Percentiles rank a stretch among this genome's conserved stretches.
phyloP scores from a whole-genome alignment of 2,888 invertebrate species.

The Mylabris sibirica region DNA sequence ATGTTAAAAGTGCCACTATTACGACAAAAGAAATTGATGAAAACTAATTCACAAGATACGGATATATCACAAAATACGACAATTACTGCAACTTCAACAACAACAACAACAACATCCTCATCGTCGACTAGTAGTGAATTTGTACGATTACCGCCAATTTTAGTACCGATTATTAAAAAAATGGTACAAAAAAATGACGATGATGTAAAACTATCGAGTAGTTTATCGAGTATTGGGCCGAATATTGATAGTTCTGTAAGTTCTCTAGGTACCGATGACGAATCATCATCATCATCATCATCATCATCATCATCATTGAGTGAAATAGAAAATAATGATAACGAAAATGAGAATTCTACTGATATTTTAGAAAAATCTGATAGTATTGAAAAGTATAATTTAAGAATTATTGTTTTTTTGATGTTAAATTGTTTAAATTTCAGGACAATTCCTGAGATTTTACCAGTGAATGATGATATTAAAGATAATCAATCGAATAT shows the following conservation, averaged over 20 bases:
- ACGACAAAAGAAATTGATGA: conserved; percentile 65
- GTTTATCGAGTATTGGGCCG: conserved; percentile 75
- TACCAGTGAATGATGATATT: background rate
- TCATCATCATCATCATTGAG: conserved; percentile 47
- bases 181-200: conserved; percentile 61
- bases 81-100: conserved; percentile 46
- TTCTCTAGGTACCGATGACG: conserved; percentile 58
- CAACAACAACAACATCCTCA: conserved; percentile 46
- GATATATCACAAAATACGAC: conserved; percentile 68
- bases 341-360: background rate
- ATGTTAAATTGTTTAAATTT: background rate
- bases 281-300: conserved; percentile 56
- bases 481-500: conserved; percentile 30
- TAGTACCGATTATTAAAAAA: conserved; percentile 73
- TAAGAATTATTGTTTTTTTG: background rate
- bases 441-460: background rate
- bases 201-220: conserved; percentile 62
- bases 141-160: conserved; percentile 74
- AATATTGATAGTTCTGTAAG: conserved; percentile 69
- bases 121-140: conserved; percentile 67
- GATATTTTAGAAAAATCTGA: background rate
- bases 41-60: conserved; percentile 66
- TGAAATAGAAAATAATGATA: background rate
- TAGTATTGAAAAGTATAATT: background rate
- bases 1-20: conserved; percentile 57